Percentiles rank a stretch among this genome's conserved stretches.
phyloP scores from a whole-genome alignment of 2,797 vertebrate species.

The Sebastolobus altivelis region DNA sequence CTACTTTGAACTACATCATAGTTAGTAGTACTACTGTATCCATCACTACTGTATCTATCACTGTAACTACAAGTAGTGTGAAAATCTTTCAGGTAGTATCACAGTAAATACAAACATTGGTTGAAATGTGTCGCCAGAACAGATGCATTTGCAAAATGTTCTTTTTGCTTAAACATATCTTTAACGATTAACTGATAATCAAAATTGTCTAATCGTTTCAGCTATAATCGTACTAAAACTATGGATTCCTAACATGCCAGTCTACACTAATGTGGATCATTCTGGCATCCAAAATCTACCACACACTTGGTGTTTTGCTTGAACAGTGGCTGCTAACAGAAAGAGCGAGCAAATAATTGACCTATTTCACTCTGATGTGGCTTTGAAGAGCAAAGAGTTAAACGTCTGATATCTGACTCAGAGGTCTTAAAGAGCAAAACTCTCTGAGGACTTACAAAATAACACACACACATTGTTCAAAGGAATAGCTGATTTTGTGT shows the following conservation, averaged over 20 bases:
- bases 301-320: not conserved
- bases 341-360: constrained; percentile 5
- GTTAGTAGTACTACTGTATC: not conserved
- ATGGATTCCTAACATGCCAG: not conserved
- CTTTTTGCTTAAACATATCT: not conserved
- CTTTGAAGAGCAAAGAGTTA: constrained; percentile 29
- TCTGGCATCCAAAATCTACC: not conserved
- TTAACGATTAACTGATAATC: too few relatives aligned
- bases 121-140: not conserved
- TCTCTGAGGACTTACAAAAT: constrained; percentile 38
- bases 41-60: not conserved
- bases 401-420: constrained; percentile 46
- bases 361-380: not conserved
- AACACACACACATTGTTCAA: constrained; percentile 28
- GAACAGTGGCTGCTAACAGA: not conserved
- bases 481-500: constrained; percentile 8
- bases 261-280: not conserved
- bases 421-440: constrained; percentile 16
- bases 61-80: not conserved
- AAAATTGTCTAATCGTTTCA: not conserved
- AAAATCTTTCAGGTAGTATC: not conserved
- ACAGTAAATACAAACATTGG: too few relatives aligned
- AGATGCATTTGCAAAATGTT: not conserved
- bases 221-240: not conserved
- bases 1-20: not conserved